These are phyloP conservation scores for Agriopis leucophaearia DNA, from an alignment of 2,888 invertebrate species.

Conservation along the genomic window DNA sequence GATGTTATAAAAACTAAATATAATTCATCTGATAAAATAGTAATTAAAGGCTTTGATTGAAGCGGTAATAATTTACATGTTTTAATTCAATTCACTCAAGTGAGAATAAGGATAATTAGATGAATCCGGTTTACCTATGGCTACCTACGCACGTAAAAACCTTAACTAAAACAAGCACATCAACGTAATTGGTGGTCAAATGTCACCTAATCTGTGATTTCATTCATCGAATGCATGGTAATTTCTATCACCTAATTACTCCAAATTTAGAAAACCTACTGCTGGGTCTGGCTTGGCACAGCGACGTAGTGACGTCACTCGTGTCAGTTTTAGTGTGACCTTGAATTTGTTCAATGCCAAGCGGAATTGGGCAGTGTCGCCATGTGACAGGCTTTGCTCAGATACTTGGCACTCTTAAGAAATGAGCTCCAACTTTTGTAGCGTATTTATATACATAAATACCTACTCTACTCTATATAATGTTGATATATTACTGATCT, in stretches of 20 bases:
- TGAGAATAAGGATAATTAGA: constrained; percentile 48
- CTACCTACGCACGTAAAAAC: neutral
- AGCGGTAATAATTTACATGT: constrained; percentile 27
- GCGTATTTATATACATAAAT: neutral
- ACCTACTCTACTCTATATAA: neutral
- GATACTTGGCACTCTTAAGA: neutral
- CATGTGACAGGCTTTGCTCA: constrained; percentile 27
- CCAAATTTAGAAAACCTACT: constrained; percentile 37
- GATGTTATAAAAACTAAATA: constrained; percentile 28
- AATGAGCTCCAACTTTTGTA: neutral
- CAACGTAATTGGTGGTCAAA: neutral
- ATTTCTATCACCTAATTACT: constrained; percentile 21
- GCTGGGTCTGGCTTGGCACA: constrained; percentile 43
- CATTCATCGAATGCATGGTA: constrained; percentile 10
- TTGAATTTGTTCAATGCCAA: constrained; percentile 81
- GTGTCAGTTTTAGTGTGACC: constrained; percentile 71
- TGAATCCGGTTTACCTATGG: constrained; percentile 46
- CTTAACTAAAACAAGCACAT: neutral
- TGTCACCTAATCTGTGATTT: neutral
- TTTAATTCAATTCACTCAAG: constrained; percentile 45
- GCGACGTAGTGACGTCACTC: constrained; percentile 69
- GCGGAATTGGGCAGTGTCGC: constrained; percentile 67
- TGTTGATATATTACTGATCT: neutral
- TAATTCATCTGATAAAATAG: constrained; percentile 34
- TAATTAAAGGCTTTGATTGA: constrained; percentile 37